Base-by-base conservation (phyloP, 1,140 invertebrate species). In the Microplitis mediator region DNA sequence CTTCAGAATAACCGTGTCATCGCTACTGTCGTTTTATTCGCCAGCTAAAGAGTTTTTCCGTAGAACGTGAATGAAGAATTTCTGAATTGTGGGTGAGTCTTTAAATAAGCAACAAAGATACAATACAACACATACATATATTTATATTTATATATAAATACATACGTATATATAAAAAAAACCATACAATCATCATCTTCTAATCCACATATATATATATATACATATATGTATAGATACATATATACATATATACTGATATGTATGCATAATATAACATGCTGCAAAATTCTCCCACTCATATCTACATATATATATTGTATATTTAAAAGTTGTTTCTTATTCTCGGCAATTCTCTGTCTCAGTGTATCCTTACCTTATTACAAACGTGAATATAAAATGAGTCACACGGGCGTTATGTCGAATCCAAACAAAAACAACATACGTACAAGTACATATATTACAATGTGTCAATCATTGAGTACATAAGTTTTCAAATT, bases 401-500 rank as follows among this genome's bases (percentile, higher is more conserved):
- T 74, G 72, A 74, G 72, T 74, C 72, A 74, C 32, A 74, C 72
- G 50, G 45, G 67, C 62, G 51, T 69, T 54, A 69, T 69, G 60
- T 62, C 31, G 36, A 56, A 58, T 74, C 64, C 23, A 74, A 70
- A 74, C 61, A 70, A 74, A 74, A 74, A 70, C 67, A 69, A 70
- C 39, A n/a, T 8, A 35, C 32, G 32, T 32, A 45, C 6, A 45
- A 11, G 6, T 45, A 45, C 39, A 45, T 45, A 45, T 45, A 45
- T 45, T 23, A 23, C 23, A 45, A 45, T 45, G 39, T 45, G 39
- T 45, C 39, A 45, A 45, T 45, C 39, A 45, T 5, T 45, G 2
- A 11, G 11, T 45, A 45, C 2, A 45, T 23, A 23, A 23, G 23
- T 23, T 23, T 23, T 23, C 2, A 23, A 23, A 23, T 23, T 23